Conservation (phyloP, 2,113 vertebrate genomes). For the Paramisgurnus dabryanus region DNA sequence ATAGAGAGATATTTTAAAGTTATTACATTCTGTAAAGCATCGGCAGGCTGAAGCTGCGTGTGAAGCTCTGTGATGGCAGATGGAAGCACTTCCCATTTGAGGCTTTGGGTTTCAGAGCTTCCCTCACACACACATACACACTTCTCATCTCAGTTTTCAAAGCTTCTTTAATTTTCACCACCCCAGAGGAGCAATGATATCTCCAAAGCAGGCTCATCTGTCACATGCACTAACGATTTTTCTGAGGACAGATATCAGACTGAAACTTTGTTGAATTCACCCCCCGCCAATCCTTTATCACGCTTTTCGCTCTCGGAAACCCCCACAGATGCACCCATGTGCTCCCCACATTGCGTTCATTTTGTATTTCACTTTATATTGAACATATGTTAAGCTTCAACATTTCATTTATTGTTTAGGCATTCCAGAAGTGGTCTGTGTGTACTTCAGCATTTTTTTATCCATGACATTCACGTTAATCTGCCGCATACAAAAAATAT, state of each 20-base stretch:
- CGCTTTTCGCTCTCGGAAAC: not conserved
- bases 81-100: slow-evolving; percentile 66
- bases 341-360: slow-evolving; percentile 45
- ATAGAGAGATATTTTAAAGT: slow-evolving; percentile 59
- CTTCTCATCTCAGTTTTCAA: slow-evolving; percentile 43
- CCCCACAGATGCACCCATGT: slow-evolving; percentile 1
- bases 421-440: slow-evolving; percentile 42
- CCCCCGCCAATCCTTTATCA: slow-evolving; percentile 11
- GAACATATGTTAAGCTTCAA: slow-evolving; percentile 46
- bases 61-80: slow-evolving; percentile 65
- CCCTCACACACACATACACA: slow-evolving; percentile 16
- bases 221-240: slow-evolving; percentile 45
- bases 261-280: slow-evolving; percentile 24
- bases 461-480: slow-evolving; percentile 30
- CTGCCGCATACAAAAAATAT: slow-evolving; percentile 4
- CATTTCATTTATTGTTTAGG: slow-evolving; percentile 30
- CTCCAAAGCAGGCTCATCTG: slow-evolving; percentile 23
- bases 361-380: slow-evolving; percentile 42
- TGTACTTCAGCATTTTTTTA: slow-evolving; percentile 30
- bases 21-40: slow-evolving; percentile 63
- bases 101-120: slow-evolving; percentile 18
- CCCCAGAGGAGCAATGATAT: slow-evolving; percentile 33
- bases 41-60: slow-evolving; percentile 60
- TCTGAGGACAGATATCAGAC: slow-evolving; percentile 28
- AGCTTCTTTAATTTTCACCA: slow-evolving; percentile 41